Evolutionary conservation across 2,797 vertebrate genomes (phyloP).

Genomic region (Danio tinwini): DNA sequence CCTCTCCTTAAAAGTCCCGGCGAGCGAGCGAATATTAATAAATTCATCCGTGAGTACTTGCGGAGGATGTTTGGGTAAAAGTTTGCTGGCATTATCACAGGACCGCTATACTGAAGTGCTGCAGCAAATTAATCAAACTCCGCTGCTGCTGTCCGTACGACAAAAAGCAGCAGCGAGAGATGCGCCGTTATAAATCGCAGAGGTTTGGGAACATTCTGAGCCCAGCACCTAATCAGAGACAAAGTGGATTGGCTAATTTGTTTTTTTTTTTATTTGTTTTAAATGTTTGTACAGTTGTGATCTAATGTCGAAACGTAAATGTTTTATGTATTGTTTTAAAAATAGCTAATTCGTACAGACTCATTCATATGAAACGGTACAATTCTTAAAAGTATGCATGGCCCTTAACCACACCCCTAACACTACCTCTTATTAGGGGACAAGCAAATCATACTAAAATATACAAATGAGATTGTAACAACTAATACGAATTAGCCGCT

Average conservation of each 20-base stretch:
- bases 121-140: conserved; percentile 54
- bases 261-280: too few relatives aligned
- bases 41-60: conserved; percentile 39
- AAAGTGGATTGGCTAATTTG: conserved; percentile 13
- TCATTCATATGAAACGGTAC: too few relatives aligned
- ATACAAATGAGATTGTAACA: too few relatives aligned
- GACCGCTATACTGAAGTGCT: conserved; percentile 22
- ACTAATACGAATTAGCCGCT: too few relatives aligned
- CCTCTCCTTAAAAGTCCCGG: conserved; percentile 61
- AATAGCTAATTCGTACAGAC: too few relatives aligned
- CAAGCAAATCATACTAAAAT: too few relatives aligned
- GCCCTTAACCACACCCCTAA: too few relatives aligned
- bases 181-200: conserved; percentile 31
- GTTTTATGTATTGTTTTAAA: too few relatives aligned
- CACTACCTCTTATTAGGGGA: too few relatives aligned
- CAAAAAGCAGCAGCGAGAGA: conserved; percentile 17
- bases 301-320: too few relatives aligned
- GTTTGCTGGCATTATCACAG: conserved; percentile 66
- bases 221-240: not conserved
- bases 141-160: conserved; percentile 34
- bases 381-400: too few relatives aligned
- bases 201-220: not conserved
- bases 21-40: conserved; percentile 50
- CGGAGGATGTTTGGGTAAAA: conserved; percentile 10
- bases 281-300: too few relatives aligned